Conservation (phyloP, 2,888 invertebrate species). For the Cephus pygmeus region DNA sequence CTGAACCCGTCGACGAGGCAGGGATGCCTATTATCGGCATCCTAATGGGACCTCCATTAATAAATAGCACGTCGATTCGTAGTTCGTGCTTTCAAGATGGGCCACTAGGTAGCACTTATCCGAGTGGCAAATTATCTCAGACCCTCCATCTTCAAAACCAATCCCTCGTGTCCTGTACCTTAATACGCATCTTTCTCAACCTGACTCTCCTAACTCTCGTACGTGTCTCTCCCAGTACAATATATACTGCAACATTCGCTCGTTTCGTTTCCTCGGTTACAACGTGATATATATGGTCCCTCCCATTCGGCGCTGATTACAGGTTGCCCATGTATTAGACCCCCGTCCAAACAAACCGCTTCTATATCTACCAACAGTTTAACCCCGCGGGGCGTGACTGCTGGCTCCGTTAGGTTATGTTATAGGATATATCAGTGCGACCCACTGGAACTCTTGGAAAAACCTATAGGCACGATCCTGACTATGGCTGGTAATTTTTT, state of each 20-base stretch:
- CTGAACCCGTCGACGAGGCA: not conserved
- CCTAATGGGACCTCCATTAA: conserved; percentile 33
- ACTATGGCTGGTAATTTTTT: not conserved
- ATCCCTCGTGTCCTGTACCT: not conserved
- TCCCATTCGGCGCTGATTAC: conserved; percentile 58
- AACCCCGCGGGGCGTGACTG: conserved; percentile 43
- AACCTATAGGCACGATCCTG: not conserved
- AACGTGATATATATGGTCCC: conserved; percentile 54
- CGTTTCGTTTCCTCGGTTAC: conserved; percentile 30
- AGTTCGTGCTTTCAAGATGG: conserved; percentile 24
- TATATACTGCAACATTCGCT: not conserved
- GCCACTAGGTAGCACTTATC: conserved; percentile 48
- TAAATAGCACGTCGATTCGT: conserved; percentile 35
- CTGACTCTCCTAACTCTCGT: not conserved
- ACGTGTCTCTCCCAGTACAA: not conserved
- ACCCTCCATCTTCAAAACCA: conserved; percentile 13
- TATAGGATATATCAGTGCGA: not conserved
- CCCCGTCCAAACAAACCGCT: conserved; percentile 63
- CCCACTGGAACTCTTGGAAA: not conserved
- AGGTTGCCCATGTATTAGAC: conserved; percentile 57
- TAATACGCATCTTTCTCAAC: not conserved
- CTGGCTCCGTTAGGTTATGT: conserved; percentile 22
- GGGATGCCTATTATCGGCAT: not conserved
- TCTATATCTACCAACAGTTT: conserved; percentile 59
- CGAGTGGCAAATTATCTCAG: conserved; percentile 46